Percentiles rank a stretch among this genome's conserved stretches.
These are phyloP conservation scores for Mus pahari DNA, from an alignment of 2,113 vertebrate genomes.

Conservation along the genomic window DNA sequence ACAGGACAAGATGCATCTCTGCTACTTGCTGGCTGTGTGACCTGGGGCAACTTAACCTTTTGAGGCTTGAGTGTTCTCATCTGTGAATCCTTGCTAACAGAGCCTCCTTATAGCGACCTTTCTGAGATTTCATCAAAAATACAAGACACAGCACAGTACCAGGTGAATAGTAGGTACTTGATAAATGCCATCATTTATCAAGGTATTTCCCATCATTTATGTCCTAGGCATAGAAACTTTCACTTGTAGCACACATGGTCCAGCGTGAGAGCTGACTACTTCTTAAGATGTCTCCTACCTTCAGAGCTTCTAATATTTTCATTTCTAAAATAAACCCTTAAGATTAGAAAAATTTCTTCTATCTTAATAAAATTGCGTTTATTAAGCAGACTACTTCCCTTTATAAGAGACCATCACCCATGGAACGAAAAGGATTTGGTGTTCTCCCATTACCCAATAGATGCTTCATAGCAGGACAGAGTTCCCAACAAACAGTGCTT, in stretches of 20 bases:
- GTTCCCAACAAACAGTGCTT: slow-evolving; percentile 18
- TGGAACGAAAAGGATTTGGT: background rate
- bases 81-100: background rate
- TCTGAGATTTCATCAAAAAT: slow-evolving; percentile 2
- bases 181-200: too few relatives aligned
- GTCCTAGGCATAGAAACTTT: background rate
- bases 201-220: background rate
- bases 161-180: background rate
- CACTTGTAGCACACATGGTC: background rate
- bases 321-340: background rate
- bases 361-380: slow-evolving; percentile 51
- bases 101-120: background rate
- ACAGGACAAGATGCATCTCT: background rate
- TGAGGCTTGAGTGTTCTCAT: background rate
- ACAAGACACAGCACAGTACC: background rate
- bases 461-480: background rate
- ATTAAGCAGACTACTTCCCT: background rate
- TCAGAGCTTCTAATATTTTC: background rate
- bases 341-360: background rate
- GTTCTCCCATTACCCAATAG: background rate
- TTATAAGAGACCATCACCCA: background rate
- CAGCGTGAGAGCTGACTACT: background rate
- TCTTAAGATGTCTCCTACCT: background rate
- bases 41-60: background rate
- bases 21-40: background rate